phyloP scores from a whole-genome alignment of 2,888 invertebrate species.

The Blomia tropicalis region DNA sequence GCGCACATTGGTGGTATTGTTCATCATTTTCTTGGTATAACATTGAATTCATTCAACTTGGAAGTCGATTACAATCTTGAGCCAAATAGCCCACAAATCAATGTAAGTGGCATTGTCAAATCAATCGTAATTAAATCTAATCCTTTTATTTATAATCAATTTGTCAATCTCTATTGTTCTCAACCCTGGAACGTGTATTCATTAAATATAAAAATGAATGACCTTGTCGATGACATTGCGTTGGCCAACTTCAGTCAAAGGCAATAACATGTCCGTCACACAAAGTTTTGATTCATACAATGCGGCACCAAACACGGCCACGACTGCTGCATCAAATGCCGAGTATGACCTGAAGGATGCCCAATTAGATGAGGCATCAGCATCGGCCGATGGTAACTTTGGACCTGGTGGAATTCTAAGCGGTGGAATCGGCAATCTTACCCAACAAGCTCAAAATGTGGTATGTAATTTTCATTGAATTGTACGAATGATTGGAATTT shows the following conservation, averaged over 20 bases:
- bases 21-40: too few relatives aligned
- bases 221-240: slow-evolving; percentile 12
- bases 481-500: background rate
- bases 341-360: slow-evolving; percentile 14
- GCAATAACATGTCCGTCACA: slow-evolving; percentile 9
- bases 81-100: too few relatives aligned
- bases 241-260: too few relatives aligned
- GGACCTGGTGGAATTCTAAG: background rate
- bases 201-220: too few relatives aligned
- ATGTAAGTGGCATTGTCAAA: too few relatives aligned
- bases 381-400: background rate
- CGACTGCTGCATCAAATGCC: background rate
- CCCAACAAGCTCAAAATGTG: background rate
- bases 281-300: slow-evolving; percentile 7
- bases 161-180: background rate
- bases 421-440: slow-evolving; percentile 9
- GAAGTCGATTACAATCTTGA: too few relatives aligned
- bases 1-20: too few relatives aligned
- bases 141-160: background rate
- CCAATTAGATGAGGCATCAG: slow-evolving; percentile 7
- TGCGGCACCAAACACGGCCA: background rate
- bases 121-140: background rate
- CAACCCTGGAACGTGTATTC: too few relatives aligned
- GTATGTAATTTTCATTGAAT: background rate
- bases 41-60: too few relatives aligned